Percentiles rank a stretch among this genome's conserved stretches.
Conservation (phyloP, 2,888 invertebrate species). For the Dryobotodes eremita region DNA sequence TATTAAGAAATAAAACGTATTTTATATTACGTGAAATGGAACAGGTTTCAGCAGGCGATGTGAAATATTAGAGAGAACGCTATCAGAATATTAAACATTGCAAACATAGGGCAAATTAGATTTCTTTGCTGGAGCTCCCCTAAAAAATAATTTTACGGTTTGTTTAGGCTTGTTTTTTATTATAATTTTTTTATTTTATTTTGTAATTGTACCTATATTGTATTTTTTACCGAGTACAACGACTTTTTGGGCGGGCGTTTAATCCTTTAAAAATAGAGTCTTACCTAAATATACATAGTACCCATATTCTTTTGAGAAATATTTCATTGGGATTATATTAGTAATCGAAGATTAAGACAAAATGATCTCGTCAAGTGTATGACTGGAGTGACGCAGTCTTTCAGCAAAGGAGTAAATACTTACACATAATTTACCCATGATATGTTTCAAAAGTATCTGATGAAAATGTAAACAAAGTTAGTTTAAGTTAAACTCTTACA, state of each 20-base stretch:
- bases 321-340: neutral
- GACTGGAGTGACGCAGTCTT: neutral
- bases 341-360: neutral
- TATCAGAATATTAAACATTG: slow-evolving; percentile 49
- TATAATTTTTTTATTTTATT: neutral
- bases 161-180: slow-evolving; percentile 24
- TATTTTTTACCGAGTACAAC: neutral
- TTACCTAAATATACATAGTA: neutral
- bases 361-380: too few relatives aligned
- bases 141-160: slow-evolving; percentile 34
- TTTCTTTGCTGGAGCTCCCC: slow-evolving; percentile 31
- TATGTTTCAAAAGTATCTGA: neutral
- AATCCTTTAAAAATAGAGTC: neutral
- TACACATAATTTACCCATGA: neutral
- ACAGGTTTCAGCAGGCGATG: slow-evolving; percentile 34
- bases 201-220: slow-evolving; percentile 12
- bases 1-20: slow-evolving; percentile 43
- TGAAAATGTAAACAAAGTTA: neutral
- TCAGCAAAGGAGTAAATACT: neutral
- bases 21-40: slow-evolving; percentile 47
- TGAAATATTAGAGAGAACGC: slow-evolving; percentile 43
- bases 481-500: neutral
- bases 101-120: slow-evolving; percentile 41
- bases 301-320: neutral
- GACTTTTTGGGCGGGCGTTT: neutral